Percentiles rank a stretch among this genome's conserved stretches.
These are phyloP conservation scores for Gymnobelideus leadbeateri DNA, from an alignment of 2,113 vertebrate genomes.

Conservation along the genomic window DNA sequence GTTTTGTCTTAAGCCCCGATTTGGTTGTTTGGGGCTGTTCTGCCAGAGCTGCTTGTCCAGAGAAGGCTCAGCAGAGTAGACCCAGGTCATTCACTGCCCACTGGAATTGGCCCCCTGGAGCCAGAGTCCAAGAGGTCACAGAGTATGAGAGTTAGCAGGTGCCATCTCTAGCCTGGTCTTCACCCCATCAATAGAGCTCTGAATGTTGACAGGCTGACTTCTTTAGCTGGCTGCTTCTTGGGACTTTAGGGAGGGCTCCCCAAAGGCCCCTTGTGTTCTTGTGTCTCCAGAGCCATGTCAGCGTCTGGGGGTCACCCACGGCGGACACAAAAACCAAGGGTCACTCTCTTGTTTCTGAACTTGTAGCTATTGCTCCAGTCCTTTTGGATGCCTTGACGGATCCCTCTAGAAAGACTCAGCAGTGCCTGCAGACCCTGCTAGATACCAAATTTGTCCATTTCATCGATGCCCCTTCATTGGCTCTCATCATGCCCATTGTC, in stretches of 20 bases:
- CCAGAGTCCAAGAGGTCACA: background rate
- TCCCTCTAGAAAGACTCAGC: constrained; percentile 95
- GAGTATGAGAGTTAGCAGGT: background rate
- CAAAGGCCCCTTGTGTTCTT: background rate
- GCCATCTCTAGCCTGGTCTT: background rate
- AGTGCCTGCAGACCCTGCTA: constrained; percentile 96
- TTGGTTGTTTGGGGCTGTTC: background rate
- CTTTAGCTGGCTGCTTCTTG: background rate
- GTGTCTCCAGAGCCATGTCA: background rate
- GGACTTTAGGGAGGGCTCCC: background rate
- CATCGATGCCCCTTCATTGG: constrained; percentile 97
- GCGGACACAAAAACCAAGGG: constrained; percentile 17
- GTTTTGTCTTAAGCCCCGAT: background rate
- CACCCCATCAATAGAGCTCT: background rate
- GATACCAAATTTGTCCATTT: constrained; percentile 99
- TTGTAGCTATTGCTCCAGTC: constrained; percentile 94
- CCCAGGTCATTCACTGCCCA: background rate
- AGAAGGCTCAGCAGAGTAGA: background rate
- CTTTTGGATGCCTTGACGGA: constrained; percentile 97
- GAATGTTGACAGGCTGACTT: background rate
- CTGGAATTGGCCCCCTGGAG: background rate
- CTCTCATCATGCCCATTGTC: constrained; percentile 99
- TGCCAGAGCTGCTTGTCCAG: background rate
- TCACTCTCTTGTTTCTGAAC: constrained; percentile 60
- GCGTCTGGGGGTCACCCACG: background rate